Evolutionary conservation across 2,888 invertebrate genomes (phyloP).

Genomic region (Synergus gifuensis): DNA sequence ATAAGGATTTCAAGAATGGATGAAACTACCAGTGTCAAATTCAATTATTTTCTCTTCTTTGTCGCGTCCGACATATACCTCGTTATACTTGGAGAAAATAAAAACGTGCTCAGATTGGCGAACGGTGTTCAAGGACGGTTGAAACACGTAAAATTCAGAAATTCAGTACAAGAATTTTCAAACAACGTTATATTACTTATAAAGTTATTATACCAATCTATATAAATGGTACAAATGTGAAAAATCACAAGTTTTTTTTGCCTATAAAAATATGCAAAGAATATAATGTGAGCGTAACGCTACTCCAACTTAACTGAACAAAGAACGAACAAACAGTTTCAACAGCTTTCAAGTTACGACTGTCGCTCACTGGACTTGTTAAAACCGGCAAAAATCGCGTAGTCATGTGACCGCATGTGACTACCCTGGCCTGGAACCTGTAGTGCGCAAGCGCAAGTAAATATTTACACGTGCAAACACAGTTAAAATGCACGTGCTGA

Average conservation of each 20-base stretch:
- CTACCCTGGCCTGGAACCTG: not conserved
- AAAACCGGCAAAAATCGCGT: slow-evolving; percentile 73
- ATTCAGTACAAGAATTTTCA: not conserved
- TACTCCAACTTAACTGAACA: not conserved
- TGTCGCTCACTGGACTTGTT: not conserved
- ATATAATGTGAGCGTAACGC: not conserved
- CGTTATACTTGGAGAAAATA: not conserved
- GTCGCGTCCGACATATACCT: not conserved
- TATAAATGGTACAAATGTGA: not conserved
- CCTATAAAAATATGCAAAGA: not conserved
- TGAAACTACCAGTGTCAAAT: not conserved
- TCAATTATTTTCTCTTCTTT: not conserved
- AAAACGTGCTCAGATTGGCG: not conserved
- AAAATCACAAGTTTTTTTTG: not conserved
- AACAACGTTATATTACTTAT: too few species aligned
- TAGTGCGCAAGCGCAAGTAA: slow-evolving; percentile 72
- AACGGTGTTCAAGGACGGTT: not conserved
- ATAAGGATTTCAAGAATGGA: not conserved
- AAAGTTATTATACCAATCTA: not conserved
- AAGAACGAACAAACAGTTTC: not conserved
- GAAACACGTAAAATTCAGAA: not conserved
- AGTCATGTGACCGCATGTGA: slow-evolving; percentile 70
- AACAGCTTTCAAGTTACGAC: slow-evolving; percentile 1
- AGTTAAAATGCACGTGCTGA: slow-evolving; percentile 49
- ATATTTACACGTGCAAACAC: slow-evolving; percentile 73